phyloP scores from a whole-genome alignment of 2,888 invertebrate species.

The Sinotaia quadrata region DNA sequence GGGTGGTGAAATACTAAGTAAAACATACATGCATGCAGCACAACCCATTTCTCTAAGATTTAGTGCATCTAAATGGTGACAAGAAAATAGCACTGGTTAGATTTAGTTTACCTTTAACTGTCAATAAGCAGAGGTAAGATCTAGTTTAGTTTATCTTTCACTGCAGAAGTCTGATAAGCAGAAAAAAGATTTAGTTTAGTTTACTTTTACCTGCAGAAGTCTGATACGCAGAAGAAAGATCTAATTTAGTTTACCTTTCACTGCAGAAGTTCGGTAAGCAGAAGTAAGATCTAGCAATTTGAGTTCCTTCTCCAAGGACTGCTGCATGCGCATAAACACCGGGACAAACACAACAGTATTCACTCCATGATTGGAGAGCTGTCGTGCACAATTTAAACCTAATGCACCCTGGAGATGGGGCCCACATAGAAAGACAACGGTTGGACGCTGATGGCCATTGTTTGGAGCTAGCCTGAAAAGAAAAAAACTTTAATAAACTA shows the following conservation, averaged over 20 bases:
- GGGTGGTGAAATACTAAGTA: too few relatives aligned
- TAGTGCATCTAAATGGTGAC: too few relatives aligned
- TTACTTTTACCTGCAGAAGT: too few relatives aligned
- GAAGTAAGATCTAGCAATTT: conserved; percentile 76
- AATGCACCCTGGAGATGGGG: conserved; percentile 79
- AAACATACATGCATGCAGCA: neutral
- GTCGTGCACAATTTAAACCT: conserved; percentile 82
- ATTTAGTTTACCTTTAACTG: too few relatives aligned
- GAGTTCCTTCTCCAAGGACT: conserved; percentile 78
- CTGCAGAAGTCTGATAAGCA: conserved; percentile 4
- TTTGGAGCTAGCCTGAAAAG: conserved; percentile 74
- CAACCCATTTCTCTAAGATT: too few relatives aligned
- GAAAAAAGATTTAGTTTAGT: too few relatives aligned
- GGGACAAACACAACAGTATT: conserved; percentile 78
- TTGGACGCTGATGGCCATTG: conserved; percentile 90
- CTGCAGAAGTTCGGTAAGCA: conserved; percentile 4
- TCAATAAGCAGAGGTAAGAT: too few relatives aligned
- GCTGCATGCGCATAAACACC: conserved; percentile 62
- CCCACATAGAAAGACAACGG: conserved; percentile 83
- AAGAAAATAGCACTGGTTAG: too few relatives aligned
- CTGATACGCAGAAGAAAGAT: too few relatives aligned
- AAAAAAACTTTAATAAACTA: neutral
- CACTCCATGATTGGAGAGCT: conserved; percentile 85
- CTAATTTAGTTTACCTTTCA: too few relatives aligned
- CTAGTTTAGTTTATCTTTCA: too few relatives aligned